Evolutionary conservation across 1,140 invertebrate species (phyloP).

Genomic region (Xylocopa sonorina): DNA sequence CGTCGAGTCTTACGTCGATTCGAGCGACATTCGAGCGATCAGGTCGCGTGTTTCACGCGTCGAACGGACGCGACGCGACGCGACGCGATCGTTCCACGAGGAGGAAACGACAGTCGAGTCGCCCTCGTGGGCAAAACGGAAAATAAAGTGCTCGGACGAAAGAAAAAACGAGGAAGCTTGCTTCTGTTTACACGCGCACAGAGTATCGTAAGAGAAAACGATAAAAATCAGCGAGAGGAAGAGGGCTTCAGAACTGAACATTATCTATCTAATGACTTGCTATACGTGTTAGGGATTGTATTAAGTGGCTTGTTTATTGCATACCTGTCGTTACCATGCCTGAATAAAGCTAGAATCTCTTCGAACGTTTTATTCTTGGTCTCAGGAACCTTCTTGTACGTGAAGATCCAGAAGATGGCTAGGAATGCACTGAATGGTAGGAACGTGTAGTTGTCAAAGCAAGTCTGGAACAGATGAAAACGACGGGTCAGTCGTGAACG

Average conservation of each 20-base stretch:
- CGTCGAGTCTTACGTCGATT: background rate
- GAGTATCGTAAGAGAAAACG: background rate
- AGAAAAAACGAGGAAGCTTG: conserved; percentile 22
- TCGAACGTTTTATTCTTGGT: conserved; percentile 99
- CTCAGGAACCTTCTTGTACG: conserved; percentile 98
- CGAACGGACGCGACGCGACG: no score
- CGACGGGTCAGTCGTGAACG: no score
- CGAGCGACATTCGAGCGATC: conserved; percentile 15
- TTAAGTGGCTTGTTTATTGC: conserved; percentile 73
- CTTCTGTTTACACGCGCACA: no score
- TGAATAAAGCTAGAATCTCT: conserved; percentile 96
- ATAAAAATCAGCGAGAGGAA: conserved; percentile 45
- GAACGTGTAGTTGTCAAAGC: conserved; percentile 97
- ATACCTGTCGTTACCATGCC: conserved; percentile 93
- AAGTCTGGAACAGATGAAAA: conserved; percentile 86
- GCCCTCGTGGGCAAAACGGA: no score
- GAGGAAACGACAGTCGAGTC: background rate
- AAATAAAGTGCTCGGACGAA: no score
- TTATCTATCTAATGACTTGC: conserved; percentile 64
- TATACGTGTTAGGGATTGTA: conserved; percentile 68
- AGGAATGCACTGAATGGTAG: conserved; percentile 98
- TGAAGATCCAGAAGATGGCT: conserved; percentile 98
- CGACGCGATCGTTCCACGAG: no score
- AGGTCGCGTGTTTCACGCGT: no score
- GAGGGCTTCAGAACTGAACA: conserved; percentile 45